These are phyloP conservation scores for Pseudomyrmex dendroicus DNA, from an alignment of 1,140 invertebrate species.

Conservation along the genomic window DNA sequence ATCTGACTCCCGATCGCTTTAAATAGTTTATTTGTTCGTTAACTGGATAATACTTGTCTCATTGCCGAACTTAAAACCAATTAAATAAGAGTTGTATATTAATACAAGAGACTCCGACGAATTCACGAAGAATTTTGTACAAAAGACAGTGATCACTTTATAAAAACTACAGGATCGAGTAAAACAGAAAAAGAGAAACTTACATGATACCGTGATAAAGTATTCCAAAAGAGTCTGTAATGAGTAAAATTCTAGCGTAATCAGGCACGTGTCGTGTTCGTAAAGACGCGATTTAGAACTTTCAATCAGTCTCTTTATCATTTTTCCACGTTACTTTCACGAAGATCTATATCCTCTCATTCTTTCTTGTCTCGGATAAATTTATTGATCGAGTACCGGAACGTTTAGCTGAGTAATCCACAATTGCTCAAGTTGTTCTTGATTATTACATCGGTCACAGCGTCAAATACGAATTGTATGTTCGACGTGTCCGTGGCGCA, in stretches of 20 bases:
- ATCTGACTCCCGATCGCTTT: conserved; percentile 10
- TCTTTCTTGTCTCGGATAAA: conserved; percentile 7
- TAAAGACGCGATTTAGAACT: conserved; percentile 40
- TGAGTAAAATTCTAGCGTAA: conserved; percentile 51
- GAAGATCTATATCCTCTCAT: conserved; percentile 22
- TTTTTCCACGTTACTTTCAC: conserved; percentile 34
- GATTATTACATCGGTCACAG: conserved; percentile 96
- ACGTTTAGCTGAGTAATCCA: conserved; percentile 87
- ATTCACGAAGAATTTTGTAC: conserved; percentile 27
- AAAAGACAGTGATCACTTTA: neutral
- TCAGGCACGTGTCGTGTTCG: conserved; percentile 17
- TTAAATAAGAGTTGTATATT: conserved; percentile 29
- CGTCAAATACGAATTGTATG: conserved; percentile 96
- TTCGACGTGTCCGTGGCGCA: conserved; percentile 97
- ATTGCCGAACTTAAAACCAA: conserved; percentile 20
- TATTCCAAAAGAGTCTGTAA: conserved; percentile 40
- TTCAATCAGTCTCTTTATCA: conserved; percentile 67
- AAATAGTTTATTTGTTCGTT: conserved; percentile 28
- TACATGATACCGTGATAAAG: conserved; percentile 38
- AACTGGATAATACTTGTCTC: conserved; percentile 6
- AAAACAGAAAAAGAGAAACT: conserved; percentile 19
- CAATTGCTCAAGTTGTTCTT: conserved; percentile 97
- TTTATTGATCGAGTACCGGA: conserved; percentile 50
- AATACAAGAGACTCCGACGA: conserved; percentile 1
- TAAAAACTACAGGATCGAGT: conserved; percentile 24